phyloP scores from a whole-genome alignment of 2,797 vertebrate species.

The Muraenolepis orangiensis region DNA sequence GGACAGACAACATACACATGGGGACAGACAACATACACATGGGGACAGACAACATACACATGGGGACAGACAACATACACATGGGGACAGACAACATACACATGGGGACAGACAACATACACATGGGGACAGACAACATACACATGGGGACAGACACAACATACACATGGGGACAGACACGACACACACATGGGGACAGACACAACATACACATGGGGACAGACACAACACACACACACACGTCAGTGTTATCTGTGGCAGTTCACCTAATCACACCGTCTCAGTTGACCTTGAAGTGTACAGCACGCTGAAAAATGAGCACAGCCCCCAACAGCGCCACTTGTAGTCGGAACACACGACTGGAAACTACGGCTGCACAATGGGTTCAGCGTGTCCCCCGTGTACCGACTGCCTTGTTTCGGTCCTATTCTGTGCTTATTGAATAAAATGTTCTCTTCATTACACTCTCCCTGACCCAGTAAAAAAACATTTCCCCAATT shows the following conservation, averaged over 20 bases:
- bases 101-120: background rate
- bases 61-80: background rate
- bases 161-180: background rate
- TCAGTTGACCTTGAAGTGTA: background rate
- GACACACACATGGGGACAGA: background rate
- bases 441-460: background rate
- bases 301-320: background rate
- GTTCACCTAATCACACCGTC: background rate
- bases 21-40: background rate
- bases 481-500: no score
- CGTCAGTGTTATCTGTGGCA: background rate
- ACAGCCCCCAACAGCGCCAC: background rate
- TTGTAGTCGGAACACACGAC: background rate
- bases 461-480: background rate
- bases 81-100: background rate
- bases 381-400: background rate
- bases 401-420: background rate
- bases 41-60: background rate
- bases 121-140: background rate
- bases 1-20: background rate
- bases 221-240: background rate
- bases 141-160: constrained; percentile 3
- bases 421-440: background rate
- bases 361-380: background rate
- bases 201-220: background rate